Evolutionary conservation across 2,888 invertebrate genomes (phyloP).

Genomic region (Ypsolopha scabrella): DNA sequence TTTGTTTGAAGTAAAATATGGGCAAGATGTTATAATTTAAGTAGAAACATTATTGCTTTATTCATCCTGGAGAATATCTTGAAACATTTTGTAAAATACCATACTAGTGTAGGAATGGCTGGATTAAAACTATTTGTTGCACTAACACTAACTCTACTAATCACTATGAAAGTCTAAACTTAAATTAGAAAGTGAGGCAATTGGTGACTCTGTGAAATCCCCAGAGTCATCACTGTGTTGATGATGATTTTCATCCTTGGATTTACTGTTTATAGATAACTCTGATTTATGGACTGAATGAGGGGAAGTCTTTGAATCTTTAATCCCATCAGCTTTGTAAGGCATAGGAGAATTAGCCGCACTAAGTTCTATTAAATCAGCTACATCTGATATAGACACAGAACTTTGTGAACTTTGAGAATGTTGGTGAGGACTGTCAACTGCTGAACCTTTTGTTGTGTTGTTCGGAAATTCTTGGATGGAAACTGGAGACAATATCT

Average conservation of each 20-base stretch:
- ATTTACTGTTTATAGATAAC: slow-evolving; percentile 13
- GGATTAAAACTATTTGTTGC: too few relatives aligned
- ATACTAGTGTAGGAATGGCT: too few relatives aligned
- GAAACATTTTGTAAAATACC: too few relatives aligned
- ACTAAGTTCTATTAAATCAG: slow-evolving; percentile 45
- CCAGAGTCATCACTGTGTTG: slow-evolving; percentile 47
- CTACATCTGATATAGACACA: slow-evolving; percentile 55
- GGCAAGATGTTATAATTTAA: too few relatives aligned
- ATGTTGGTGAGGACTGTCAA: slow-evolving; percentile 32
- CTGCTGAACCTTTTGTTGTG: slow-evolving; percentile 20
- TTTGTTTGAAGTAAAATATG: too few relatives aligned
- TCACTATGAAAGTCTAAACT: slow-evolving; percentile 61
- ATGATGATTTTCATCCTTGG: slow-evolving; percentile 22
- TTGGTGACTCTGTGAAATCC: slow-evolving; percentile 52
- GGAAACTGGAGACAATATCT: slow-evolving; percentile 13
- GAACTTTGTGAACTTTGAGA: slow-evolving; percentile 50
- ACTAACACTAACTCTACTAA: slow-evolving; percentile 14
- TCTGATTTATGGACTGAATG: too few relatives aligned
- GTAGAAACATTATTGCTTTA: too few relatives aligned
- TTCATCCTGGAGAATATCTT: too few relatives aligned
- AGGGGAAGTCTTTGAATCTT: too few relatives aligned
- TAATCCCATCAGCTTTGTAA: not conserved
- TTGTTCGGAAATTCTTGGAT: slow-evolving; percentile 19
- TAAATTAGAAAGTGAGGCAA: slow-evolving; percentile 56
- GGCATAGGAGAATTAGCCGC: slow-evolving; percentile 32